Percentiles rank a stretch among this genome's conserved stretches.
These are phyloP conservation scores for Drosophila cracens DNA, from an alignment of 2,888 invertebrate species.

Conservation along the genomic window DNA sequence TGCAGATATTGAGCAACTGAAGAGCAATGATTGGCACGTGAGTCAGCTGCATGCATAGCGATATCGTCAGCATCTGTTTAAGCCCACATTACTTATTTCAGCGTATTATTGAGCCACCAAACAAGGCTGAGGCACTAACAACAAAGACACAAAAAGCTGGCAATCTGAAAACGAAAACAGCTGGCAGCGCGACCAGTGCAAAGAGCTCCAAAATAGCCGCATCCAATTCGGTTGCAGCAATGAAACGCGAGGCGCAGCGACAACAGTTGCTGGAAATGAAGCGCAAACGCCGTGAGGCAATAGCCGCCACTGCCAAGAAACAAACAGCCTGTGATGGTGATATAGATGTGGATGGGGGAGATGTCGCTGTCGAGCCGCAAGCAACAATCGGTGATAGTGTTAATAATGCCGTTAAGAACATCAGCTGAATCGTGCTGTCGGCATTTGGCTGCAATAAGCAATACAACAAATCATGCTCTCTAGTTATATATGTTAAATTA, in stretches of 20 bases:
- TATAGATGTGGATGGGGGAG: background rate
- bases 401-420: slow-evolving; percentile 59
- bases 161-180: slow-evolving; percentile 60
- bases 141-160: slow-evolving; percentile 68
- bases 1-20: slow-evolving; percentile 88
- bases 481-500: slow-evolving; percentile 51
- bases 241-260: slow-evolving; percentile 90
- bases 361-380: slow-evolving; percentile 37
- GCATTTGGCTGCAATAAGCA: slow-evolving; percentile 29
- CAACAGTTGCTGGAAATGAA: slow-evolving; percentile 91
- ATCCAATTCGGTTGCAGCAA: slow-evolving; percentile 84
- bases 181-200: slow-evolving; percentile 34
- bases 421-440: slow-evolving; percentile 71
- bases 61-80: background rate
- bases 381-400: slow-evolving; percentile 47
- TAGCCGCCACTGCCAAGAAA: slow-evolving; percentile 60
- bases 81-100: slow-evolving; percentile 10
- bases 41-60: slow-evolving; percentile 16
- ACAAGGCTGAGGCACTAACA: slow-evolving; percentile 38
- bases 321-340: slow-evolving; percentile 41
- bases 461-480: slow-evolving; percentile 62
- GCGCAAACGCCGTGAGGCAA: slow-evolving; percentile 83
- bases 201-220: slow-evolving; percentile 58
- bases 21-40: slow-evolving; percentile 89
- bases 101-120: slow-evolving; percentile 35